Conservation (phyloP, 2,888 invertebrate species). For the Diogma glabrata region DNA sequence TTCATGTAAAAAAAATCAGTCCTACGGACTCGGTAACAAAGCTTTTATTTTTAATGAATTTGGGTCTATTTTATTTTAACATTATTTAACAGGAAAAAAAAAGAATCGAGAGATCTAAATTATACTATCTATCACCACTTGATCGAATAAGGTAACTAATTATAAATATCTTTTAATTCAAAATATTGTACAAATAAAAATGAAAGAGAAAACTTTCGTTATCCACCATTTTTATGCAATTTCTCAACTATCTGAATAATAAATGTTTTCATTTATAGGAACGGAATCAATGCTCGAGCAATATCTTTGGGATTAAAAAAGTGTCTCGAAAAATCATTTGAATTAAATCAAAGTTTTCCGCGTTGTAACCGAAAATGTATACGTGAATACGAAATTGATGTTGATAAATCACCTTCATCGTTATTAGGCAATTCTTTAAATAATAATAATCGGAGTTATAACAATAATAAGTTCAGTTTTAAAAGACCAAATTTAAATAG, state of each 20-base stretch:
- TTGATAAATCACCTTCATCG: conserved; percentile 10
- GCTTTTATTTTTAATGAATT: background rate
- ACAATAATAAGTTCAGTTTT: too few relatives aligned
- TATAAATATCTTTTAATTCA: background rate
- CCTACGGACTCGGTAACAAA: too few relatives aligned
- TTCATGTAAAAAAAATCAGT: too few relatives aligned
- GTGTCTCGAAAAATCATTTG: conserved; percentile 37
- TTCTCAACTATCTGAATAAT: conserved; percentile 80
- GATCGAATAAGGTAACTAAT: conserved; percentile 14
- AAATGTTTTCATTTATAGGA: conserved; percentile 77
- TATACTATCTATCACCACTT: conserved; percentile 12
- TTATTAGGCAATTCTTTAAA: background rate
- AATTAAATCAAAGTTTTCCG: conserved; percentile 53
- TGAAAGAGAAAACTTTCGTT: background rate
- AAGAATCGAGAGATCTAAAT: background rate
- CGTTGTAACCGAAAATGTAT: conserved; percentile 24
- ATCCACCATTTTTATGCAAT: conserved; percentile 46
- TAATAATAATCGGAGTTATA: too few relatives aligned
- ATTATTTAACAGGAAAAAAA: too few relatives aligned
- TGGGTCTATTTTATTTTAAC: too few relatives aligned
- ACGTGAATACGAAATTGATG: conserved; percentile 21
- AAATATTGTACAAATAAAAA: background rate
- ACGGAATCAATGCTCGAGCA: conserved; percentile 42
- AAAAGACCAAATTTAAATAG: background rate
- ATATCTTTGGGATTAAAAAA: conserved; percentile 14